phyloP scores from a whole-genome alignment of 2,888 invertebrate genomes.

The Bruchidius siliquastri region DNA sequence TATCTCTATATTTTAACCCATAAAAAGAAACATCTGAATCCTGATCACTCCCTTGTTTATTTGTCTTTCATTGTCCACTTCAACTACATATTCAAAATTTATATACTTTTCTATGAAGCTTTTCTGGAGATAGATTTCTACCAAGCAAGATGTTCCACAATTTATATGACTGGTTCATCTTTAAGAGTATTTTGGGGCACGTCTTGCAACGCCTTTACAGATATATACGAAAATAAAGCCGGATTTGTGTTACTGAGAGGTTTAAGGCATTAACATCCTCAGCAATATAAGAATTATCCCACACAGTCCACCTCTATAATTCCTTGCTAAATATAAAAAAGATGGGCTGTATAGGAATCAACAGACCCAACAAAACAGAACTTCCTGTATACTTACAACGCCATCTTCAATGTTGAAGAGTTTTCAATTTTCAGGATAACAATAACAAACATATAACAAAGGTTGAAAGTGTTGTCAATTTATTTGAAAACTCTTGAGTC shows the following conservation, averaged over 20 bases:
- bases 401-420: background rate
- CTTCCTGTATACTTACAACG: background rate
- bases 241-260: background rate
- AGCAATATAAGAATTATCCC: background rate
- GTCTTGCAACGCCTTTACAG: too few relatives aligned
- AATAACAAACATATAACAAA: constrained; percentile 4
- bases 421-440: background rate
- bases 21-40: too few relatives aligned
- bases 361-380: background rate
- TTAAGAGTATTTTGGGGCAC: too few relatives aligned
- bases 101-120: too few relatives aligned
- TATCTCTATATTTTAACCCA: too few relatives aligned
- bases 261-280: background rate
- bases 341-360: background rate
- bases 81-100: too few relatives aligned
- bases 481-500: background rate
- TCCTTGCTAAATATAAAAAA: background rate
- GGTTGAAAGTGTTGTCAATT: constrained; percentile 20
- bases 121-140: too few relatives aligned
- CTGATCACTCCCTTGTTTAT: too few relatives aligned
- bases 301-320: background rate
- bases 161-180: too few relatives aligned
- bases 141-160: too few relatives aligned
- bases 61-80: too few relatives aligned
- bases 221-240: too few relatives aligned